Base-by-base conservation (phyloP, 2,888 invertebrate genomes). In the Diarsia mendica region DNA sequence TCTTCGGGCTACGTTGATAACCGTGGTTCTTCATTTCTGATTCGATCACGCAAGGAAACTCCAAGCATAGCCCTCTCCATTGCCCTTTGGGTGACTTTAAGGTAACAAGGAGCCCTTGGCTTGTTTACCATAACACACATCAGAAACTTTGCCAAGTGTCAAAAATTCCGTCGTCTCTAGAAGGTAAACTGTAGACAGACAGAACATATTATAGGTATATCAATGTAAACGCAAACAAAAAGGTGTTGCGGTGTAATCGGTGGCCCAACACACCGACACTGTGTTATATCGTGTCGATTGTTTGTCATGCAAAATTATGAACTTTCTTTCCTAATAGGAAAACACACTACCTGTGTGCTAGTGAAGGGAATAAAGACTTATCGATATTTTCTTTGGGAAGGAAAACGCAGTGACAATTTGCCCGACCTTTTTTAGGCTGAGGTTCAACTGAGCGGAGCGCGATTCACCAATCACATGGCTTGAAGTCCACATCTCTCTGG, bases 251-350 rank as follows among this genome's bases (percentile, higher is more conserved):
- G n/a, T 67, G 13, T 53, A 28, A n/a, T 64, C 23, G 18, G 65
- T 55, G 18, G 44, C 51, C 13, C 28, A 33, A 49, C 49, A 67
- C 58, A 71, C 5, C n/a, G 20, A 49, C 64, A 83, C 79, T 20
- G 83, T 73, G 63, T 70, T 48, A 1, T 23, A 46, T 33, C 9
- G 74, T 77, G 69, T 39, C 23, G 2, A 58, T 20, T 67, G 48
- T 67, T 55, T 9, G 61, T 61, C 10, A 33, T 55, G 49, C n/a
- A 51, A 82, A 83, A 64, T 55, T 55, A 46, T 60, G 44, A n/a
- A 82, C 82, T 82, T 82, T 82, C 82, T 80, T 82, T 69, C 71
- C 39, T 67, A 64, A 53, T 46, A 60, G 84, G 69, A 80, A 82
- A 75, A 80, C 75, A 73, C 48, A 67, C 23, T 18, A 18, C 11